Evolutionary conservation across 1,140 invertebrate species (phyloP), one percentile per base, ranked within the genome.

Genomic region (Chlorops oryzae): DNA sequence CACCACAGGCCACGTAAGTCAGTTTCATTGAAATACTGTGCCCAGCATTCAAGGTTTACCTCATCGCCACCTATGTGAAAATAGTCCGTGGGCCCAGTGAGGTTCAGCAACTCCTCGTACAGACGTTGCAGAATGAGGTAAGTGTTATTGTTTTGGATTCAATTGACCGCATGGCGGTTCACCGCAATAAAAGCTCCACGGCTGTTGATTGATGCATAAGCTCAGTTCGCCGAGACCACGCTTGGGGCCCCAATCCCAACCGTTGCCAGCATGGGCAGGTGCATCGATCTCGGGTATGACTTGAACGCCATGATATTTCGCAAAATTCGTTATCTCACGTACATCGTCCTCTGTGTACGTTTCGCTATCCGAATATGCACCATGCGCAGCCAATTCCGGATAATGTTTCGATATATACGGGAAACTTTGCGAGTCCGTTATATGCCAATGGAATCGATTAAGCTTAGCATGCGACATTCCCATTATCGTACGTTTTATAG

Each of bases 41-140:
- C 75, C 86, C 86, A 88, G 53, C 86, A 88, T n/a, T 84, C 81
- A 1, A 83, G 65, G 63, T 83, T 79, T 15, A 90, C 87, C 74
- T 91, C 89, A 66, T 92, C 89, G 2, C 88, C 88, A 21, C 89
- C 89, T 50, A 91, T 77, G 69, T 92, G 89, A 58, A 90, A 84
- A 17, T 87, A 70, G 54, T 86, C 85, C 9, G 77, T 77, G 40
- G 79, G 77, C 0, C 79, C 80, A 7, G 82, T 85, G 7, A 83
- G 70, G 37, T 82, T 73, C 17, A 87, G 65, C 9, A 88, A 72
- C 55, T 88, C 86, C 32, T 72, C 74, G 63, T 86, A 87, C 3
- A 87, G 72, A 20, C 77, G 76, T 58, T 80, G 76, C 9, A 90
- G 72, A 5, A 90, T 76, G n/a, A 78, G 70, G 66, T 85, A 88